Base-by-base conservation (phyloP, 2,797 vertebrate species). In the Mormyrus proboscirostris region DNA sequence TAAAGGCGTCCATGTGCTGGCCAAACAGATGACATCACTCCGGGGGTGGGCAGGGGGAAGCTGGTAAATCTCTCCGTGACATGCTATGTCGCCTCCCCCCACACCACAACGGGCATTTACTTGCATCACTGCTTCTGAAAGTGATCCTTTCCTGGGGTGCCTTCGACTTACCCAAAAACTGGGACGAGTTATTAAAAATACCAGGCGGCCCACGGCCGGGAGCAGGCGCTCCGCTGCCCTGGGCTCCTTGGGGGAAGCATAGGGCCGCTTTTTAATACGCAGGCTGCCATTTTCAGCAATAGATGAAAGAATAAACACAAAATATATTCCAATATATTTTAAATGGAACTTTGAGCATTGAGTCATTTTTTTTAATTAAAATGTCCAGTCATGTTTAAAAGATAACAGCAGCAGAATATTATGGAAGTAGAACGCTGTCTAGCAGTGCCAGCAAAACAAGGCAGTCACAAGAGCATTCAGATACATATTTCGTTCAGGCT, bases 11-110 rank as follows among this genome's bases (percentile, higher is more conserved):
- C 90, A 90, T 84, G 53, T 90, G 90, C 90, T 95, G 93, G 94
- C 94, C 92, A 95, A 96, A 96, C 96, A 96, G 89, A 96, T 97
- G 96, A 97, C 94, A 94, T 97, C 96, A 96, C 92, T 84, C 33
- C 91, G 91, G 55, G 57, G 86, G 41, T 29, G 44, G 49, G 49
- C 10, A 22, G 5, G 22, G 51, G 76, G 88, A 50, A 22, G 10
- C 51, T 57, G 88, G 53, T 12, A 51, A 85, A 85, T 85, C 4
- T 51, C 49, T 92, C 93, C 89, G 87, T 55, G 88, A 91, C 38
- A 79, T 79, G 38, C 89, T 94, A 93, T 93, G 93, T 93, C 92
- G 93, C 91, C 93, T 92, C 94, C 92, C 92, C 92, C 92, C 92
- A 92, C 90, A 91, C 92, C 88, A 88, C 93, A 89, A 91, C 88